Evolutionary conservation across 2,113 vertebrate species (phyloP).

Genomic region (Mastomys natalensis): DNA sequence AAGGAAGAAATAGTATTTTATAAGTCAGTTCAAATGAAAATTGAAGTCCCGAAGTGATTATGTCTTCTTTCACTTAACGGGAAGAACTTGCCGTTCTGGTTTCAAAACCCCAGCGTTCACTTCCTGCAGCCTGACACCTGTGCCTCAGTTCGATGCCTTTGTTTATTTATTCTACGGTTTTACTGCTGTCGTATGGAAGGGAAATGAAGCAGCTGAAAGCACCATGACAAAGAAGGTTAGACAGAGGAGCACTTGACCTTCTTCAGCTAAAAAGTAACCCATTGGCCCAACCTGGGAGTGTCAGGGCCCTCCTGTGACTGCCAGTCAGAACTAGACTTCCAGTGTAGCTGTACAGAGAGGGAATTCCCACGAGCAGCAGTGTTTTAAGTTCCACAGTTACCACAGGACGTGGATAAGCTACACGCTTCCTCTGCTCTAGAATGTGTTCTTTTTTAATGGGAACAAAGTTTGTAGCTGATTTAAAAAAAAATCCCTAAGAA

Average conservation of each 20-base stretch:
- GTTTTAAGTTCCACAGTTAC: background rate
- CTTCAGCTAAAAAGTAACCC: background rate
- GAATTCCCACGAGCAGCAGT: background rate
- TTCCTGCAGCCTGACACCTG: background rate
- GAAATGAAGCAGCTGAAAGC: background rate
- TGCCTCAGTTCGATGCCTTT: background rate
- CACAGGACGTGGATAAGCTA: background rate
- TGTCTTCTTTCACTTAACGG: background rate
- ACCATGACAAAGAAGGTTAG: background rate
- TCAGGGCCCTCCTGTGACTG: background rate
- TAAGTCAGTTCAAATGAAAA: background rate
- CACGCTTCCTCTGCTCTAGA: background rate
- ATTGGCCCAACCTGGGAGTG: background rate
- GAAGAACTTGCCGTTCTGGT: background rate
- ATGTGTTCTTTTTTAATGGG: background rate
- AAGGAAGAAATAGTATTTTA: background rate
- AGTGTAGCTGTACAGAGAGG: background rate
- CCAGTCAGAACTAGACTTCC: background rate
- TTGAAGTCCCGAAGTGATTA: background rate
- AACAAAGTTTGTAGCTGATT: background rate
- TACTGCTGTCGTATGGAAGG: background rate
- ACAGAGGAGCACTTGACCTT: background rate
- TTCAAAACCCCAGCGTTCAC: background rate
- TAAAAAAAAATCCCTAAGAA: constrained; percentile 7
- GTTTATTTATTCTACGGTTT: background rate